A percentile compares a stretch with the other conserved stretches of the same genome.
phyloP scores from a whole-genome alignment of 2,888 invertebrate genomes.

The Gastrophysa polygoni region DNA sequence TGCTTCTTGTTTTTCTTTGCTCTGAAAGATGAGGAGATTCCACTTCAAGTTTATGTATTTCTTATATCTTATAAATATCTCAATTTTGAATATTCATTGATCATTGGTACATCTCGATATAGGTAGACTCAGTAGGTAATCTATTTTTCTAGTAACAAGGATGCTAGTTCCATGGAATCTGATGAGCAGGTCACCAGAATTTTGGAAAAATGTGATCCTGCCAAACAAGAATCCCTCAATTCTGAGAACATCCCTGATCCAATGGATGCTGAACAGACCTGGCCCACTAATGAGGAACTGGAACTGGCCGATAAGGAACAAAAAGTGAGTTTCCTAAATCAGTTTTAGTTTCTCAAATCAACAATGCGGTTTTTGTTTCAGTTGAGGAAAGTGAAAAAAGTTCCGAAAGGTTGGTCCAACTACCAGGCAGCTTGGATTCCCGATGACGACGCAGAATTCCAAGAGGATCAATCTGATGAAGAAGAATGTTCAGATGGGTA shows the following conservation, averaged over 20 bases:
- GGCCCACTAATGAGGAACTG: constrained; percentile 94
- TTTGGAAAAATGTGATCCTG: constrained; percentile 67
- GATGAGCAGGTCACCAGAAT: constrained; percentile 54
- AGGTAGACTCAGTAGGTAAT: too few species aligned
- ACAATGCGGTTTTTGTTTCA: too few species aligned
- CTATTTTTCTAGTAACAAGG: constrained; percentile 26
- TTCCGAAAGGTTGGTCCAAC: constrained; percentile 95
- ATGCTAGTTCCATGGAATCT: constrained; percentile 37
- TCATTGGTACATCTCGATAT: too few species aligned
- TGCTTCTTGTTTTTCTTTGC: too few species aligned
- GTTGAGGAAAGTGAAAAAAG: constrained; percentile 69
- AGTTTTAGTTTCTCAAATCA: too few species aligned
- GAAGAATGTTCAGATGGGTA: constrained; percentile 62
- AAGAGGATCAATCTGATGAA: constrained; percentile 65
- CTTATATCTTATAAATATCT: too few species aligned
- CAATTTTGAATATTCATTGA: too few species aligned
- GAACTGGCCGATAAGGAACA: constrained; percentile 69
- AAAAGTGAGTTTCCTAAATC: constrained; percentile 35
- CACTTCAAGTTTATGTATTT: too few species aligned
- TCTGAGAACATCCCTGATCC: constrained; percentile 84
- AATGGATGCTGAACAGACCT: constrained; percentile 96
- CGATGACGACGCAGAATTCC: constrained; percentile 65
- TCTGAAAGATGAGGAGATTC: too few species aligned
- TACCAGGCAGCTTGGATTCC: constrained; percentile 97
- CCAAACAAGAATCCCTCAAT: constrained; percentile 74